phyloP scores from a whole-genome alignment of 1,140 invertebrate species.

The fruit fly (Drosophila melanogaster) region Release_6_plus_ISO1_MT NT_037436.4:9320001-9320500 shows the following conservation, averaged over 20 bases:
- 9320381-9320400: slow-evolving; percentile 74
- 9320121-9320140: slow-evolving; percentile 78
- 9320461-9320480: too few relatives aligned
- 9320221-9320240: too few relatives aligned
- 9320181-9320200: slow-evolving; percentile 37
- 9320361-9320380: slow-evolving; percentile 76
- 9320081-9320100: slow-evolving; percentile 82
- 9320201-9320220: neutral
- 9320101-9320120: slow-evolving; percentile 76
- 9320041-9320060: slow-evolving; percentile 59
- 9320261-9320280: slow-evolving; percentile 69
- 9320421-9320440: slow-evolving; percentile 35
- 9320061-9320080: slow-evolving; percentile 60
- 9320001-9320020: slow-evolving; percentile 20
- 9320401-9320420: slow-evolving; percentile 63
- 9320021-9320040: slow-evolving; percentile 67
- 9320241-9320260: slow-evolving; percentile 26
- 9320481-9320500: neutral
- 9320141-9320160: slow-evolving; percentile 52
- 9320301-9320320: slow-evolving; percentile 71
- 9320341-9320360: slow-evolving; percentile 80
- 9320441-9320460: neutral
- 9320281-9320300: slow-evolving; percentile 76
- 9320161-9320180: slow-evolving; percentile 78
- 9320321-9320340: slow-evolving; percentile 80